Conservation (phyloP, 1,140 invertebrate genomes). For the Heliconius melpomene region DNA sequence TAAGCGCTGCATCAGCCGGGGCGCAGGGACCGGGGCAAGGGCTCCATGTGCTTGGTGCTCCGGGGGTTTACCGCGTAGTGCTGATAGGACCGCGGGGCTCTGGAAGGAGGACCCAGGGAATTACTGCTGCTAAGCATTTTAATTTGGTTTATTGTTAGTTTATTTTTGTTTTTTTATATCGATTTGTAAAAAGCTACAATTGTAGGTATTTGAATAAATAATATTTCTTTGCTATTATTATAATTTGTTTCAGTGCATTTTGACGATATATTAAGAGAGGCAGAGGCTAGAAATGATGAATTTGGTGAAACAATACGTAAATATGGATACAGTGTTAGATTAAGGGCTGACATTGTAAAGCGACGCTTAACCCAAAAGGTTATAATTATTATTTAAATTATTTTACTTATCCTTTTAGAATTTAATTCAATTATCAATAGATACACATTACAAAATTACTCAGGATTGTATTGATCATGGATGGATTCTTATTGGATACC, state of each 20-base stretch:
- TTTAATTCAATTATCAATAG: too few relatives aligned
- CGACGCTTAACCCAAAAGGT: conserved; percentile 77
- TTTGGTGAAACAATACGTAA: conserved; percentile 75
- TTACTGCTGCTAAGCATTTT: conserved; percentile 67
- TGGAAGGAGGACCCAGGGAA: conserved; percentile 75
- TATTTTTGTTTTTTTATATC: neutral
- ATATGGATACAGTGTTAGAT: conserved; percentile 70
- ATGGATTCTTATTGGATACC: conserved; percentile 84
- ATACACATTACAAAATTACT: neutral
- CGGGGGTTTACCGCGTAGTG: conserved; percentile 71
- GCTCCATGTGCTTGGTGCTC: conserved; percentile 56
- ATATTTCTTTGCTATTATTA: neutral
- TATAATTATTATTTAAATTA: neutral
- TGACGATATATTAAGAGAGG: conserved; percentile 77
- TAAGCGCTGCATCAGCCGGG: conserved; percentile 56
- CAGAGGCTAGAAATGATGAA: conserved; percentile 70
- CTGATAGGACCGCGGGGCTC: conserved; percentile 79
- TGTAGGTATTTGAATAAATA: too few relatives aligned
- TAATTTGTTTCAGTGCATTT: conserved; percentile 78
- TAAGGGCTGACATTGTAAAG: conserved; percentile 76
- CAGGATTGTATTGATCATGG: conserved; percentile 82
- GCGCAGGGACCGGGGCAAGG: conserved; percentile 59
- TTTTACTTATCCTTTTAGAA: too few relatives aligned
- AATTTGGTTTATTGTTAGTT: conserved; percentile 71
- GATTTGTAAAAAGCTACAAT: too few relatives aligned